phyloP scores from a whole-genome alignment of 2,888 invertebrate genomes.

The Abscondita cerata region DNA sequence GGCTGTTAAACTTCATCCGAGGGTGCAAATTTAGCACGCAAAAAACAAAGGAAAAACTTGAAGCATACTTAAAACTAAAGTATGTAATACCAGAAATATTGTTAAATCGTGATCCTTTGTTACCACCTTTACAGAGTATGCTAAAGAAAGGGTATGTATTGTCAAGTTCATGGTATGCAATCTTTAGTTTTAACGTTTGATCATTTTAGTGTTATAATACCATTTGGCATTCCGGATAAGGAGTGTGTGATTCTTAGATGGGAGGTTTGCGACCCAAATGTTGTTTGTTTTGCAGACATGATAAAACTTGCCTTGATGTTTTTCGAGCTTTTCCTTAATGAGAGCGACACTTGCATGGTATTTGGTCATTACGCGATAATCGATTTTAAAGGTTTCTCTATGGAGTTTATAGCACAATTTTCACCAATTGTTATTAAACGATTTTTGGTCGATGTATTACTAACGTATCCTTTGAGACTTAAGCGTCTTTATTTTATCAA shows the following conservation, averaged over 20 bases:
- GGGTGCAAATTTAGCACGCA: constrained; percentile 65
- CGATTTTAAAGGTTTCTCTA: neutral
- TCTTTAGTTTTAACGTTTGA: neutral
- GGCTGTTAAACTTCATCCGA: constrained; percentile 62
- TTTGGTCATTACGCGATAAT: neutral
- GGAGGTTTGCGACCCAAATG: neutral
- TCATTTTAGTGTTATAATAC: neutral
- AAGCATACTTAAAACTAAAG: constrained; percentile 66
- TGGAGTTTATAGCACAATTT: neutral
- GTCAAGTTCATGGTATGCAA: neutral
- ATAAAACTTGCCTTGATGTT: neutral
- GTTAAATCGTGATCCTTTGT: constrained; percentile 59
- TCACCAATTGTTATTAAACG: neutral
- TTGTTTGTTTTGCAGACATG: neutral
- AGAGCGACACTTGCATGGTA: constrained; percentile 3
- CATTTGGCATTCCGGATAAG: constrained; percentile 1
- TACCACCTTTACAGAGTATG: constrained; percentile 46
- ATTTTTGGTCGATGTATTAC: neutral
- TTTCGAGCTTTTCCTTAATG: neutral
- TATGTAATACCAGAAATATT: constrained; percentile 66
- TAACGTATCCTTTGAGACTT: neutral
- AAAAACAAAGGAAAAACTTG: constrained; percentile 63
- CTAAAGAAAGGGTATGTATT: constrained; percentile 56
- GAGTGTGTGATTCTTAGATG: constrained; percentile 3
- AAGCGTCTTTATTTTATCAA: constrained; percentile 3